Evolutionary conservation across 2,113 vertebrate species (phyloP).

Genomic region (Gymnocephalus cernua): DNA sequence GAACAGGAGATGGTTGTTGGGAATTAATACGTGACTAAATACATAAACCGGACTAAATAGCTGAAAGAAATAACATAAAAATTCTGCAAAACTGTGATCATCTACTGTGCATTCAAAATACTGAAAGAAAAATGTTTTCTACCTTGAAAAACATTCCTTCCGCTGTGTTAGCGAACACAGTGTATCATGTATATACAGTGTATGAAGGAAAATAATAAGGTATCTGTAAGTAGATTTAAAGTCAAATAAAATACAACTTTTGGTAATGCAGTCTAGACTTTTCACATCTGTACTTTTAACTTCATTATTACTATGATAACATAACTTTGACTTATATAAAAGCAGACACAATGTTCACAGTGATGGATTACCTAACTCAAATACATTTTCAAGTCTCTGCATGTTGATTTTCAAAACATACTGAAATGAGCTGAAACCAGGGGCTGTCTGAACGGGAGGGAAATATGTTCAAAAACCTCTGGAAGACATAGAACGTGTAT

Average conservation of each 20-base stretch:
- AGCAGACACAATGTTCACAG: not conserved
- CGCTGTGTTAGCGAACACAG: not conserved
- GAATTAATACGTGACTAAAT: not conserved
- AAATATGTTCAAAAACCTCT: slow-evolving; percentile 5
- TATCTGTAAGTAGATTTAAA: not conserved
- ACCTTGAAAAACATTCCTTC: not conserved
- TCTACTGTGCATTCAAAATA: not conserved
- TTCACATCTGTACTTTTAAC: not conserved
- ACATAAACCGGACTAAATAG: not conserved
- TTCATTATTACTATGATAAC: not conserved
- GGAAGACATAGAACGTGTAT: not conserved
- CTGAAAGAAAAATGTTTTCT: not conserved
- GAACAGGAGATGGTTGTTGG: not conserved
- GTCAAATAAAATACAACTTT: not conserved
- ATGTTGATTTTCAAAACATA: slow-evolving; percentile 45
- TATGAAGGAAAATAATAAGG: too few relatives aligned
- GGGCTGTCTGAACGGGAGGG: not conserved
- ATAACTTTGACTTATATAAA: slow-evolving; percentile 18
- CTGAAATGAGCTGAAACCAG: slow-evolving; percentile 30
- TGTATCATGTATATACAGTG: not conserved
- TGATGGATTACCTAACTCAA: slow-evolving; percentile 7
- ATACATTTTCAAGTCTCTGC: slow-evolving; percentile 51
- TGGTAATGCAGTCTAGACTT: not conserved
- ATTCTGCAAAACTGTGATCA: not conserved
- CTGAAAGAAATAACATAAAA: not conserved